Evolutionary conservation across 2,113 vertebrate genomes (phyloP), one percentile per base, ranked within the genome.

Genomic region (Ranitomeya variabilis): DNA sequence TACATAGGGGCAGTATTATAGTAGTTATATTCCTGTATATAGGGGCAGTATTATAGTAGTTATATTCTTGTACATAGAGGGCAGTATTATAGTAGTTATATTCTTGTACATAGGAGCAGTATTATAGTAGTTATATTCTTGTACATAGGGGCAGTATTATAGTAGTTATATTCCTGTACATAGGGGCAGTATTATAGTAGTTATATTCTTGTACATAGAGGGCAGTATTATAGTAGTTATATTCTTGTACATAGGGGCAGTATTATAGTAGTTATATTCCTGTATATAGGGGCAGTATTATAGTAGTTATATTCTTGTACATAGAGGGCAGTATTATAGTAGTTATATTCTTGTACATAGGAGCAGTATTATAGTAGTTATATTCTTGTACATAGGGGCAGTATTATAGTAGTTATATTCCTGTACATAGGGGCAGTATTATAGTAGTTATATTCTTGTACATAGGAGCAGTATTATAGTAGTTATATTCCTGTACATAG

Each of bases 371-470:
- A 69, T 69, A 69, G 66, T 67, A 67, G 64, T 31, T 31, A 31
- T 31, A 31, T 31, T 31, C 26, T 2, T 31, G 26, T 31, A 31
- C 26, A 31, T 31, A 31, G 26, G 26, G 26, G 26, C 26, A 31
- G 26, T 31, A 31, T 31, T 31, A 31, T 31, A 31, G 26, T 31
- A 31, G 26, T 31, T 31, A 31, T 31, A 31, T 31, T 31, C 26
- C 2, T 31, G 26, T 31, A 31, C 26, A 31, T 31, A 31, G 26
- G 26, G 26, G 26, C 26, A 31, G 26, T 69, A 69, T 69, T 69
- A 69, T 69, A 69, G 66, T 69, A 69, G 66, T 69, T 69, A 69
- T 69, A 69, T 69, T 69, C 66, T 26, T 69, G 66, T 69, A 69
- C 2, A 69, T 69, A 69, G 66, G 66, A 14, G 66, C 23, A 69